Conservation (phyloP, 2,797 vertebrate genomes). For the Phyllotis vaccarum region DNA sequence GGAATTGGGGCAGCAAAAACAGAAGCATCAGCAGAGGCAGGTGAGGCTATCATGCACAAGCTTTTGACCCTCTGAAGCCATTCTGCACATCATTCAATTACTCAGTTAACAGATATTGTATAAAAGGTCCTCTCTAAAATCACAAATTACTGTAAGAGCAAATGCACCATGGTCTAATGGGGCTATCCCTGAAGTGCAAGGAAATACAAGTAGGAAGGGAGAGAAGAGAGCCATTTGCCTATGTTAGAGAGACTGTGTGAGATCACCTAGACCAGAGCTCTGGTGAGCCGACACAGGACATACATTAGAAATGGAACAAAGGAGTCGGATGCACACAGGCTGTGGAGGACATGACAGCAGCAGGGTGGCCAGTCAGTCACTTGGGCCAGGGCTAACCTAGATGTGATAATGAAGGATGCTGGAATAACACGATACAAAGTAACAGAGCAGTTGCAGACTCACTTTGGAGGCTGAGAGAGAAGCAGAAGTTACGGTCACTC, state of each 20-base stretch:
- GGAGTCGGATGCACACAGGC: not conserved
- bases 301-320: conserved; percentile 12
- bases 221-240: not conserved
- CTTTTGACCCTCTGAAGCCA: not conserved
- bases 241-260: not conserved
- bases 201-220: not conserved
- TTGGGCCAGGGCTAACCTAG: not conserved
- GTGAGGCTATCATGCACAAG: not conserved
- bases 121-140: conserved; percentile 30
- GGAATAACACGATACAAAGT: not conserved
- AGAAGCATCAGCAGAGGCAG: not conserved
- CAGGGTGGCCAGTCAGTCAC: not conserved
- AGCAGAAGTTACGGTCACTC: not conserved
- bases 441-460: too few relatives aligned
- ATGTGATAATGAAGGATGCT: not conserved
- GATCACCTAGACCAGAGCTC: not conserved
- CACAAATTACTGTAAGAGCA: not conserved
- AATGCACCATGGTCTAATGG: not conserved
- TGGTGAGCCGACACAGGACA: not conserved
- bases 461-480: not conserved
- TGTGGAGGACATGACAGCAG: not conserved
- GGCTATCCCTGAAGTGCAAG: not conserved
- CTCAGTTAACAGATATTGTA: conserved; percentile 26
- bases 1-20: not conserved
- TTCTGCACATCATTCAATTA: not conserved